Conservation (phyloP, 2,888 invertebrate species). For the Eumacrocentrus americanus region DNA sequence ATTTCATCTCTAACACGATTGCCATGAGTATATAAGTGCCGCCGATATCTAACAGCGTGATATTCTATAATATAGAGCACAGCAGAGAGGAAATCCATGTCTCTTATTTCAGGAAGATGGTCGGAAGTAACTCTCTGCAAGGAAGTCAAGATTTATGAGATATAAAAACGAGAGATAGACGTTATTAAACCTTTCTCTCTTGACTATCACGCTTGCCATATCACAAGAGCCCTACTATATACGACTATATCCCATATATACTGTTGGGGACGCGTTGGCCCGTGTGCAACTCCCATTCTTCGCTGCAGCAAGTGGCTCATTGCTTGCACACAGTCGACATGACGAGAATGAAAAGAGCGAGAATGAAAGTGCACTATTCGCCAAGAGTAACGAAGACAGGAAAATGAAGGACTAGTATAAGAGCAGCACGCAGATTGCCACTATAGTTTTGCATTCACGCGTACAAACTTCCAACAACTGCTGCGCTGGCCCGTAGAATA, state of each 20-base stretch:
- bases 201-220: not conserved
- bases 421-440: constrained; percentile 5
- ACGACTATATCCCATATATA: no score
- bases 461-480: constrained; percentile 24
- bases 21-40: no score
- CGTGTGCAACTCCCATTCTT: not conserved
- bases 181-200: not conserved
- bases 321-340: constrained; percentile 8
- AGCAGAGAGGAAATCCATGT: no score
- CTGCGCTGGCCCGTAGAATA: constrained; percentile 21
- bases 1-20: no score
- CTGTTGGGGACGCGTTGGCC: not conserved
- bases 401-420: not conserved
- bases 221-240: not conserved
- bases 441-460: not conserved
- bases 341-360: not conserved
- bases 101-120: no score
- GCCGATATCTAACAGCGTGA: no score
- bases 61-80: no score
- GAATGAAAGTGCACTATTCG: no score
- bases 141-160: not conserved
- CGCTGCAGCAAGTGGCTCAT: constrained; percentile 15
- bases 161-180: not conserved
- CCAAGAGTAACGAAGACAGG: no score
- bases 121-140: no score